Base-by-base conservation (phyloP, 2,888 invertebrate genomes). In the Drosophila paramelanica region DNA sequence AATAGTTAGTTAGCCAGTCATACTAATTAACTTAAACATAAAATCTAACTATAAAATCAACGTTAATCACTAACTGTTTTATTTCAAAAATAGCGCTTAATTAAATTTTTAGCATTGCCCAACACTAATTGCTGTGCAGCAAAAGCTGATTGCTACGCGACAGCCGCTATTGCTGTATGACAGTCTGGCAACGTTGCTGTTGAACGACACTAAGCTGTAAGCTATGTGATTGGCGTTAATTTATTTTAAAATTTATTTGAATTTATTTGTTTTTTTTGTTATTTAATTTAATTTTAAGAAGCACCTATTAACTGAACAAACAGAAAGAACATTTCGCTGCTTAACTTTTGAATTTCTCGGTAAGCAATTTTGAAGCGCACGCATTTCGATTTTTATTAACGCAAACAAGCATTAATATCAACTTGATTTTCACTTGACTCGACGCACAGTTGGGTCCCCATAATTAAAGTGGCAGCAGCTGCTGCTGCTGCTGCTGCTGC, bases 331-430 rank as follows among this genome's bases (percentile, higher is more conserved):
- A 13, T 42, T 20, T 38, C 10, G 41, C 27, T 41, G 52, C 43
- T 59, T 33, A 45, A 55, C 14, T 27, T 7, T 14, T 56, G 42
- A 14, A 20, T 33, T 82, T 79, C 82, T 60, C 23, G 17, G 83
- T 70, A 67, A 6, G 49, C 73, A 80, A 80, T 67, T 79, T 79
- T 79, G 50, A 46, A 14, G n/a, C 64, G 51, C 66, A 45, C 57
- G 23, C 36, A 61, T 57, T 62, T 50, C 43, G 69, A 73, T 57
- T 88, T 79, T 89, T 85, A 89, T 89, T 85, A 88, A 89, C 60
- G 65, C 86, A 87, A 85, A 81, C 88, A 85, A 78, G 83, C 83
- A 82, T 89, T 89, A 89, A 85, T 73, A 81, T 77, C 60, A 66
- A 74, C 67, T 79, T 85, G 64, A 77, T 79, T 67, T 74, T 84